Evolutionary conservation across 2,113 vertebrate genomes (phyloP), one percentile per base, ranked within the genome.

Genomic region (Manacus vitellinus): DNA sequence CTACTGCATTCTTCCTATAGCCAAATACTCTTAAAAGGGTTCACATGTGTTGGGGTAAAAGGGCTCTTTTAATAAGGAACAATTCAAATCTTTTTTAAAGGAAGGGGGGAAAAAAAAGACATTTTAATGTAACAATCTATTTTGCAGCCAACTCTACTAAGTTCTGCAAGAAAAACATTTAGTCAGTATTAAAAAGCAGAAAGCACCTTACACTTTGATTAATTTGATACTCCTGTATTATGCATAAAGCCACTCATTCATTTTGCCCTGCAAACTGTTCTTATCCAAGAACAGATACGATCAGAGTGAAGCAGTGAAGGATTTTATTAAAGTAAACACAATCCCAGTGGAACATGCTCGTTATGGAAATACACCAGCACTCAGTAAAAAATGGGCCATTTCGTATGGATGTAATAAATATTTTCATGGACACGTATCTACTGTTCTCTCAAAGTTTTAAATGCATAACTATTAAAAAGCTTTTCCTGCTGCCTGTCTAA

Each of bases 241-340:
- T 91, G 83, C 94, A 96, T 90, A 96, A 83, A 75, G 78, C 80
- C 67, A 95, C 78, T 96, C 72, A 93, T 93, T 96, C 91, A 85
- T 94, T 97, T 94, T 85, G 46, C 71, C 87, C 87, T 80, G 52
- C 71, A 93, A 96, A 97, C 92, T 95, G 74, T 91, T 95, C 97
- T 94, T 97, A 95, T 91, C 76, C 84, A 84, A 90, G 65, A 91
- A 61, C 13, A 94, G 94, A 97, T 95, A 98, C 3, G 49, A 96
- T 95, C 89, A 93, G 73, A 92, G 71, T 1, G 4, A 87, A 96
- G 83, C 90, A 88, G 52, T 76, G 85, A 94, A 46, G 75, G 83
- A 80, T 96, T 97, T 97, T 97, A 95, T 95, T 94, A 96, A 94
- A 97, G 94, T 94, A 97, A 98, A 97, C 94, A 97, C 68, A 92